Base-by-base conservation (phyloP, 2,797 vertebrate genomes). In the Neosalanx taihuensis region DNA sequence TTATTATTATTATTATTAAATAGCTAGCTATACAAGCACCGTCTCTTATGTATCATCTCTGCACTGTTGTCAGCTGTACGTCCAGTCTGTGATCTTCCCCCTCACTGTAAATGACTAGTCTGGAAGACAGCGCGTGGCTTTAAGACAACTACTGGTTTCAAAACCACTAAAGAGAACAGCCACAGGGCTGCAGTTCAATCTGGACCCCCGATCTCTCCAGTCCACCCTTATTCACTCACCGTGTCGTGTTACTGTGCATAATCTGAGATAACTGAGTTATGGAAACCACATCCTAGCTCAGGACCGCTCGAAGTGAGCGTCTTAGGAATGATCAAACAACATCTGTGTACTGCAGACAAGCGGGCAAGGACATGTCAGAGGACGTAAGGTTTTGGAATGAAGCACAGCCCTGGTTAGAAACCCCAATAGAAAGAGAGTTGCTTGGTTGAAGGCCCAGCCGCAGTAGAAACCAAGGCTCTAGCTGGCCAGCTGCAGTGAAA, bases 101-200 rank as follows among this genome's bases (percentile, higher is more conserved):
- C 67, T 64, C 29, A 65, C 49, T 57, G 46, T 64, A 73, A 80
- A 80, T 75, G 37, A 80, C 60, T 73, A 62, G 69, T 41, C 66
- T 29, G 37, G 58, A 1, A 30, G 58, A 64, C 59, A 58, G 57
- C 59, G 49, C 53, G 71, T 73, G 79, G 75, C 71, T 76, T 46
- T 64, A 20, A 66, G 66, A 58, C 30, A n/a, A 71, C 10, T 51
- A 61, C 70, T 76, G 73, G 6, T 67, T n/a, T 20, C 41, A 37
- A 65, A 20, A 12, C 35, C 60, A 70, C 20, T 13, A 46, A 9
- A 13, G 41, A 46, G 41, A 13, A 46, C 41, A 46, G 9, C 41
- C 51, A n/a, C 51, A n/a, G 49, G 49, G 49, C 49, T 51, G 49
- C 49, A 13, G 12, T 51, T 51, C 49, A 51, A 18, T 51, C 15